Conservation (phyloP, 2,888 invertebrate species). For the Andrena marginata region DNA sequence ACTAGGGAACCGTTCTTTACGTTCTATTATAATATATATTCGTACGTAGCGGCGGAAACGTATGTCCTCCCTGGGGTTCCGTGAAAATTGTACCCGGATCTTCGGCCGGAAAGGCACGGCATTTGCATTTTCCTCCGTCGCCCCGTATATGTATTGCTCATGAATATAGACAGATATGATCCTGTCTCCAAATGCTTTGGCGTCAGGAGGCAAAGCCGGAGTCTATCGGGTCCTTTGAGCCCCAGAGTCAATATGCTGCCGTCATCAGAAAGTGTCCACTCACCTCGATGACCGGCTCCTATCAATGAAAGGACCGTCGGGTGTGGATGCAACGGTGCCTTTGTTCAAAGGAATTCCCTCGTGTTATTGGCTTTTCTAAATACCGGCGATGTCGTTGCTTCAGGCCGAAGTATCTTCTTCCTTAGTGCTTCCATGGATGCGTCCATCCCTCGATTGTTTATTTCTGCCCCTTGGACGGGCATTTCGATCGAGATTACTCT, state of each 20-base stretch:
- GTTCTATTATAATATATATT: constrained; percentile 73
- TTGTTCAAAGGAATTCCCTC: constrained; percentile 32
- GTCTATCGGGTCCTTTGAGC: constrained; percentile 67
- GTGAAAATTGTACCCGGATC: constrained; percentile 72
- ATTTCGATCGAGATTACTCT: not conserved
- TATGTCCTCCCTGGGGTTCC: constrained; percentile 73
- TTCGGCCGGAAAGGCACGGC: constrained; percentile 71
- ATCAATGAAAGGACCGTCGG: constrained; percentile 45
- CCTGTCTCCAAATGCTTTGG: constrained; percentile 71
- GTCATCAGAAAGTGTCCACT: constrained; percentile 62
- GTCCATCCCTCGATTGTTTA: not conserved
- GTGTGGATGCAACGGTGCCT: constrained; percentile 17
- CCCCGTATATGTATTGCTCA: constrained; percentile 72
- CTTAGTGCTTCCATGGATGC: not conserved
- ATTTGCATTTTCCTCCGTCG: constrained; percentile 71
- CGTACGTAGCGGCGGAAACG: constrained; percentile 69
- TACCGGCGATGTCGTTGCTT: constrained; percentile 14
- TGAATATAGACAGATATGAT: constrained; percentile 76
- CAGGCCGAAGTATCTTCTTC: not conserved
- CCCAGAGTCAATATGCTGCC: constrained; percentile 64
- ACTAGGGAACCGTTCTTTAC: constrained; percentile 68
- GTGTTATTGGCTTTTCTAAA: constrained; percentile 39
- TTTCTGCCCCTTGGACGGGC: not conserved
- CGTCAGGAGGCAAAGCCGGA: constrained; percentile 56
- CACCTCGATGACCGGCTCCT: constrained; percentile 49